phyloP scores from a whole-genome alignment of 2,797 vertebrate genomes.

The Anguilla marmorata region DNA sequence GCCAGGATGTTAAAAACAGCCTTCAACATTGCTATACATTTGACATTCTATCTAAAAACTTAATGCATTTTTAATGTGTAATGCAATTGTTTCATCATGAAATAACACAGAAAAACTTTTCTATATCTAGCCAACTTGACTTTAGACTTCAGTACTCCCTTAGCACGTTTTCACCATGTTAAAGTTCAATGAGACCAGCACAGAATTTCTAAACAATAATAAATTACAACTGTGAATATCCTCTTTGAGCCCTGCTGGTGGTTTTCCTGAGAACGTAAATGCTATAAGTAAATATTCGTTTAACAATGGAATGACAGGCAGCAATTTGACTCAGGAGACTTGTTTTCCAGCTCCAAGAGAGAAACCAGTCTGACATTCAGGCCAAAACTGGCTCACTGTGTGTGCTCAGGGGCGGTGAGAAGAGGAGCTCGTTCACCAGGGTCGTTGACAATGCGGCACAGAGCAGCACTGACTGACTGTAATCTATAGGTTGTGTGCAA shows the following conservation, averaged over 20 bases:
- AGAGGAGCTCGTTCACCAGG: conserved; percentile 13
- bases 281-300: conserved; percentile 1
- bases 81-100: neutral
- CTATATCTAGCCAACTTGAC: neutral
- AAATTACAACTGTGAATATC: neutral
- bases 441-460: conserved; percentile 31
- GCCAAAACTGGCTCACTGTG: neutral
- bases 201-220: neutral
- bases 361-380: neutral
- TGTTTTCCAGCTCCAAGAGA: neutral
- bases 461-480: conserved; percentile 33
- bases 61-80: neutral
- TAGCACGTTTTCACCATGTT: neutral
- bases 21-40: neutral
- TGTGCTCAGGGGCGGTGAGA: neutral
- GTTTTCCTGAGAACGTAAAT: neutral
- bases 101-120: neutral
- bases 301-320: neutral
- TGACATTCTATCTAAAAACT: neutral
- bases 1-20: neutral
- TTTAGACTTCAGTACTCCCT: neutral
- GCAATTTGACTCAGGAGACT: conserved; percentile 10
- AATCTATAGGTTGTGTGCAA: neutral
- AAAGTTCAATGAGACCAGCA: conserved; percentile 7
- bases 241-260: conserved; percentile 7